phyloP scores from a whole-genome alignment of 1,140 invertebrate species.

The Lucilia cuprina region DNA sequence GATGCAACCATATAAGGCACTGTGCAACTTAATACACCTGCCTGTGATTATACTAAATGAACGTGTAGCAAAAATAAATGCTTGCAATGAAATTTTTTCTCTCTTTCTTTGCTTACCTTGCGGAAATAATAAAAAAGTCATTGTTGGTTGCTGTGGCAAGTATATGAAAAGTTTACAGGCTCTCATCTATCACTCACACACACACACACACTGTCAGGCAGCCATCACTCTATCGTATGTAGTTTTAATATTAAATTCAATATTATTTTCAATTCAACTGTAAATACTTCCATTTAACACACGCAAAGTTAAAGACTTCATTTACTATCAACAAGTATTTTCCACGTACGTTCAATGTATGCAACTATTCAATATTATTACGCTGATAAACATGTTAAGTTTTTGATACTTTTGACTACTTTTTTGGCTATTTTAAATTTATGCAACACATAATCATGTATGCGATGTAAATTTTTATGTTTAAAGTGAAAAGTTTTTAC shows the following conservation, averaged over 20 bases:
- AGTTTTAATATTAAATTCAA: not conserved
- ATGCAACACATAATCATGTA: too few species aligned
- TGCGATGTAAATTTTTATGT: too few species aligned
- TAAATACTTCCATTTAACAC: too few species aligned
- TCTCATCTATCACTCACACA: not conserved
- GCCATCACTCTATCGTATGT: not conserved
- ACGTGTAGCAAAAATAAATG: not conserved
- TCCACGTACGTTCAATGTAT: too few species aligned
- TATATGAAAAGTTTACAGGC: not conserved
- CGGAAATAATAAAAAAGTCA: conserved; percentile 14
- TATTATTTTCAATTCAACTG: too few species aligned
- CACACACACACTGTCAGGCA: not conserved
- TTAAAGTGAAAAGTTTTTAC: too few species aligned
- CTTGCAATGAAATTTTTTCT: not conserved
- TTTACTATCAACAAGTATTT: too few species aligned
- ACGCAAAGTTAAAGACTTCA: too few species aligned
- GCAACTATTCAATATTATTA: too few species aligned
- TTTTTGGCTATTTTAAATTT: too few species aligned
- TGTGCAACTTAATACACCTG: not conserved
- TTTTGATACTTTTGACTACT: too few species aligned
- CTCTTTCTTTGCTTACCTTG: not conserved
- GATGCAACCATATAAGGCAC: not conserved
- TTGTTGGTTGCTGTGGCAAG: not conserved
- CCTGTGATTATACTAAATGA: not conserved
- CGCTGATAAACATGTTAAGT: too few species aligned